Base-by-base conservation (phyloP, 2,113 vertebrate species). In the Craseonycteris thonglongyai region DNA sequence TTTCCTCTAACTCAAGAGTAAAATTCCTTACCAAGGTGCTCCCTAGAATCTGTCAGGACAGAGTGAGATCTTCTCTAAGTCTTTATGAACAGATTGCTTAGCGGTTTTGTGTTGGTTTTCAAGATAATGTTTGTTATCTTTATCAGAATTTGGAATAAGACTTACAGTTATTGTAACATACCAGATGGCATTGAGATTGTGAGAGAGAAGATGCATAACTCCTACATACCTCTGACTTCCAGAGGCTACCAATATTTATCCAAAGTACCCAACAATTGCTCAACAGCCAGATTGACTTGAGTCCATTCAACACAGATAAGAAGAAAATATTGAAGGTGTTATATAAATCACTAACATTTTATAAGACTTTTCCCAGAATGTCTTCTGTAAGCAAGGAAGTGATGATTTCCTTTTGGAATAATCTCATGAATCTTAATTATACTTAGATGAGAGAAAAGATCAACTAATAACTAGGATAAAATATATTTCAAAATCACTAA, bases 61-160 rank as follows among this genome's bases (percentile, higher is more conserved):
- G 63, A 78, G 30, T 68, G 33, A 78, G 42, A 82, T 24, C 21
- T 30, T 85, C 45, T 49, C 26, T 51, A 79, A 84, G 16, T 4
- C 54, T 81, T 14, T 16, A 9, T 78, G 45, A 91, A 93, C 33
- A 94, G 63, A 84, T 51, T 61, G 69, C 61, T 91, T 86, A 42
- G 24, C 7, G 81, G 3, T 87, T 85, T 89, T 61, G 33, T 79
- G 74, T 68, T 88, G 42, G 33, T 16, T 51, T 93, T 95, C 6
- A 56, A 88, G 40, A 85, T 40, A 93, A 81, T 86, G n/a, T 87
- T 96, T 87, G 16, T 69, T 69, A 63, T 86, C 35, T 90, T 88
- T 65, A 33, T 49, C n/a, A 54, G 56, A 63, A 88, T 68, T 95
- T 75, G 82, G 66, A 94, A 78, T 74, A 79, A 89, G 63, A 78